Percentiles rank a stretch among this genome's conserved stretches.
Evolutionary conservation across 1,140 invertebrate species (phyloP).

Genomic region (Ylistrum balloti): DNA sequence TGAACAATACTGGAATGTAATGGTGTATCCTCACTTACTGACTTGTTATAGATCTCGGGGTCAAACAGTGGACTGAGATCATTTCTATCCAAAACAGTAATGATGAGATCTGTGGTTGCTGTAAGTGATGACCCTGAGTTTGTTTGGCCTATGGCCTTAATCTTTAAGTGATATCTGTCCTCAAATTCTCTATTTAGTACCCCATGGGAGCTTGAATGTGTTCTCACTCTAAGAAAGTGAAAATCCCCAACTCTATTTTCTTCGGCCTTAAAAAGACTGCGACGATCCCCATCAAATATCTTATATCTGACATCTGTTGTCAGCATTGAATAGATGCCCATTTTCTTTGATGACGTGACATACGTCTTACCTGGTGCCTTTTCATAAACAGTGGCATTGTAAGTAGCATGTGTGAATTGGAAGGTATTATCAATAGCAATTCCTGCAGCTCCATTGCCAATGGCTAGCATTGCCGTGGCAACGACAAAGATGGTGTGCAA

Average conservation of each 20-base stretch:
- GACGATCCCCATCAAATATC: slow-evolving; percentile 93
- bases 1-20: slow-evolving; percentile 86
- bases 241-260: slow-evolving; percentile 94
- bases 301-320: slow-evolving; percentile 84
- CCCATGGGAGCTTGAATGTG: slow-evolving; percentile 91
- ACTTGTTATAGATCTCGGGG: slow-evolving; percentile 91
- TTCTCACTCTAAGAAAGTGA: slow-evolving; percentile 94
- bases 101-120: slow-evolving; percentile 88
- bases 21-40: slow-evolving; percentile 94
- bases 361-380: slow-evolving; percentile 94
- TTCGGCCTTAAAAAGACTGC: slow-evolving; percentile 96
- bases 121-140: slow-evolving; percentile 83
- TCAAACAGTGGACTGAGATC: slow-evolving; percentile 96
- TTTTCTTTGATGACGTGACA: slow-evolving; percentile 85
- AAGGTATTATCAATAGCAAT: slow-evolving; percentile 57
- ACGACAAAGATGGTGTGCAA: slow-evolving; percentile 32
- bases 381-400: slow-evolving; percentile 96
- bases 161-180: slow-evolving; percentile 90
- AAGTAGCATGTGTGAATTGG: slow-evolving; percentile 88
- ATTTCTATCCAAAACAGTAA: slow-evolving; percentile 94
- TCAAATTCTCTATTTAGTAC: slow-evolving; percentile 95
- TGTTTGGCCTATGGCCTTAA: slow-evolving; percentile 88
- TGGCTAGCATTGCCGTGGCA: not conserved
- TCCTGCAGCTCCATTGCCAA: slow-evolving; percentile 31
- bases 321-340: slow-evolving; percentile 86